Conservation (phyloP, 2,888 invertebrate genomes). For the Oegoconia quadripuncta region DNA sequence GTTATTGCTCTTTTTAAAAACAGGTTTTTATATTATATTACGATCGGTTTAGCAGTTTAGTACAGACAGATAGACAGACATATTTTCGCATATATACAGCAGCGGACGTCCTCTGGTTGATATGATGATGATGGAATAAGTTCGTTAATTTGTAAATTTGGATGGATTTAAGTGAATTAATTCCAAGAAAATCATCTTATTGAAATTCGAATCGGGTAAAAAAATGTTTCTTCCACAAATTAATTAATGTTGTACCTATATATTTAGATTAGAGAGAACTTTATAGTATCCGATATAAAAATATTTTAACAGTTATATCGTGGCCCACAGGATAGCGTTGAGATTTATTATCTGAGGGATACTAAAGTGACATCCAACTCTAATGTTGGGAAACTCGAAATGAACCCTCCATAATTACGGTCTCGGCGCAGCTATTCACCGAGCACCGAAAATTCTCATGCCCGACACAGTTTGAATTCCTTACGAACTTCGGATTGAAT, state of each 20-base stretch:
- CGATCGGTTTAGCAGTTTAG: too few relatives aligned
- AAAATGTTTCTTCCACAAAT: constrained; percentile 25
- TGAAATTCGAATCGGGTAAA: too few relatives aligned
- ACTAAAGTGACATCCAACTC: constrained; percentile 52
- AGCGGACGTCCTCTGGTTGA: too few relatives aligned
- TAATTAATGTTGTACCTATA: constrained; percentile 27
- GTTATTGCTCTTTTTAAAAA: too few relatives aligned
- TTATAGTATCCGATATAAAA: constrained; percentile 39
- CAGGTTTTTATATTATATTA: too few relatives aligned
- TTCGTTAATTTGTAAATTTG: too few relatives aligned
- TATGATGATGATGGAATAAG: too few relatives aligned
- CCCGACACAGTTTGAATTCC: constrained; percentile 51
- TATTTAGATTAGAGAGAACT: too few relatives aligned
- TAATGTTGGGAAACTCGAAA: constrained; percentile 56
- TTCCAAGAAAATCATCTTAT: too few relatives aligned
- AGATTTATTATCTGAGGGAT: constrained; percentile 58
- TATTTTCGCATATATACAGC: too few relatives aligned
- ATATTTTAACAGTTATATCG: constrained; percentile 40
- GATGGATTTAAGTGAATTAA: too few relatives aligned
- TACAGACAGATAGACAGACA: too few relatives aligned
- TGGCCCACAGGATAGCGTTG: constrained; percentile 25
- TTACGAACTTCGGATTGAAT: constrained; percentile 52
- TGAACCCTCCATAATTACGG: constrained; percentile 60
- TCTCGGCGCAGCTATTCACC: constrained; percentile 56
- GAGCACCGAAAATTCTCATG: constrained; percentile 57